Base-by-base conservation (phyloP, 2,888 invertebrate genomes). In the Plebejus anna region DNA sequence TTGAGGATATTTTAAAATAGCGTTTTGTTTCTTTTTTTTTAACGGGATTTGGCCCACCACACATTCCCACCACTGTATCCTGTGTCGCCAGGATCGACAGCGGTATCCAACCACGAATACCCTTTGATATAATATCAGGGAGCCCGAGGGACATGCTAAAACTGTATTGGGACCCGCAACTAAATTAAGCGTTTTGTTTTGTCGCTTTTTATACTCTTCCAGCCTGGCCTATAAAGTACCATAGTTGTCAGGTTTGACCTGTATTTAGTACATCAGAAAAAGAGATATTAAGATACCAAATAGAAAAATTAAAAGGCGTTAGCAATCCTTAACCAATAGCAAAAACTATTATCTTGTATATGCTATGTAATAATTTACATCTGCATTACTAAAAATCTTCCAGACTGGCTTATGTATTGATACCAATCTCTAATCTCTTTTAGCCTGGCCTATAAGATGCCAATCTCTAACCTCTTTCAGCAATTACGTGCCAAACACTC, bases 401-500 rank as follows among this genome's bases (percentile, higher is more conserved):
- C 28, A 61, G 22, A 2, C 7, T 61, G 22, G 22, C 6, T 4
- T 59, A 59, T n/a, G 11, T 0, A 16, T 3, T 57, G n/a, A 57
- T 4, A 3, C 16, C 22, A 22, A 22, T 22, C 57, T 13, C 57
- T 16, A 4, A 22, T 9, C 5, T 22, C 59, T 59, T 59, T 9
- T 22, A 59, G 22, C 22, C 7, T 59, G 22, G 59, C 84, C 2
- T 83, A 28, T 47, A 47, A 55, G 1, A 55, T 73, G 28, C 72
- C 84, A 2, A 90, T 83, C 5, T 90, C 90, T 57, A 16, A 57
- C 57, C 13, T 57, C 13, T 13, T 11, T 4, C 16, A 57, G n/a
- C 4, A n/a, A 16, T n/a, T 16, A 57, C 4, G n/a, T 57, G 57
- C 57, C 57, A 57, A 57, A 16, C 5, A n/a, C 4, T 57, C n/a